Conservation (phyloP, 92 coral and sea anemone species). For the Porites cylindrica region DNA sequence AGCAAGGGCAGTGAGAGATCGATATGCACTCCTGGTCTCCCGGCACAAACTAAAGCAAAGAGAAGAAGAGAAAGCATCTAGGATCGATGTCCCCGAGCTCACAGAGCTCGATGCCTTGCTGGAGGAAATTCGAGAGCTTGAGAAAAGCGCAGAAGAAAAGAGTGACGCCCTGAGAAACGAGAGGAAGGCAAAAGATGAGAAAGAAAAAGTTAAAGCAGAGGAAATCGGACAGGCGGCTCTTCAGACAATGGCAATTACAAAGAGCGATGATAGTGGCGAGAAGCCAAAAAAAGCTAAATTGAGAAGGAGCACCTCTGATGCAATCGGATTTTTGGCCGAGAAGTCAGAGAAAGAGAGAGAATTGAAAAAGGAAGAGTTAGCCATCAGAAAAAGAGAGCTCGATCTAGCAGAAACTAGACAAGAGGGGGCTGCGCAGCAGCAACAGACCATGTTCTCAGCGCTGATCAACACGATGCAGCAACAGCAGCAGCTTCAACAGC, state of each 20-base stretch:
- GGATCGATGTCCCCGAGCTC: too few relatives aligned
- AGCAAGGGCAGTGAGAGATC: too few relatives aligned
- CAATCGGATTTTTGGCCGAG: conserved; percentile 20
- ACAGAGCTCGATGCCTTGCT: too few relatives aligned
- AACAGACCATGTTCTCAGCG: conserved; percentile 56
- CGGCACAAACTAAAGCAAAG: conserved; percentile 13
- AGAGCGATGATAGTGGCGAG: too few relatives aligned
- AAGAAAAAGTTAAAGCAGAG: not conserved
- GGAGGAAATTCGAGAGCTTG: too few relatives aligned
- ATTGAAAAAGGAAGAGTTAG: conserved; percentile 20
- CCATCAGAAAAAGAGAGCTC: conserved; percentile 3
- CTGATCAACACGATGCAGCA: conserved; percentile 22
- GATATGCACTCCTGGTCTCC: too few relatives aligned
- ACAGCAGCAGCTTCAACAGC: too few relatives aligned
- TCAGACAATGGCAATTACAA: conserved; percentile 1
- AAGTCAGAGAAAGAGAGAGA: conserved; percentile 34
- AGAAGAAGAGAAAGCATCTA: conserved; percentile 10
- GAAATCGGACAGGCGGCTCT: conserved; percentile 45
- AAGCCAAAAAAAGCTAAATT: too few relatives aligned
- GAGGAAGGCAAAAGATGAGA: conserved; percentile 38
- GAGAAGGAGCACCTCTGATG: not conserved
- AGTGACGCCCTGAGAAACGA: conserved; percentile 4
- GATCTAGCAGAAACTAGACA: conserved; percentile 44
- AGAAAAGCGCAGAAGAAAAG: too few relatives aligned
- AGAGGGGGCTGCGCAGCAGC: conserved; percentile 33